Base-by-base conservation (phyloP, 2,113 vertebrate genomes). In the Scopus umbretta region DNA sequence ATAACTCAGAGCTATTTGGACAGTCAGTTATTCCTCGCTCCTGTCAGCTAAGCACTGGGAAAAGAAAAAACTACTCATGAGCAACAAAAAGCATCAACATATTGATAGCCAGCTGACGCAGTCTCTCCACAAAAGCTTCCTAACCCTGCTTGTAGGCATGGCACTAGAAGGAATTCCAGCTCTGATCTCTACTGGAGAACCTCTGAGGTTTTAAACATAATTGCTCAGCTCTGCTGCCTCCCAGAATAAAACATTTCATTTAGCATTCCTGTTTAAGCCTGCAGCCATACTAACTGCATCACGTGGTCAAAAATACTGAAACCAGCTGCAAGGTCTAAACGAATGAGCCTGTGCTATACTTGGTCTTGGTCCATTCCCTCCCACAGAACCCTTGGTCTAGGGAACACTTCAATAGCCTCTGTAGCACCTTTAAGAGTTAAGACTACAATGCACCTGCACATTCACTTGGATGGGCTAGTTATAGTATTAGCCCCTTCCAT, bases 361-460 rank as follows among this genome's bases (percentile, higher is more conserved):
- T 59, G 92, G 88, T 63, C 83, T 84, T 70, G 26, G 19, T 67
- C 59, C 65, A 29, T 59, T 9, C 61, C 43, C 40, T 90, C 32
- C 66, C 73, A 55, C 38, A 45, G 89, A 96, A 9, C 22, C 79
- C 70, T 30, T 43, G 38, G 26, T 62, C 58, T 65, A 78, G n/a
- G 47, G 52, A 96, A 25, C 56, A 30, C 26, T 43, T 61, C 40
- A 23, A 1, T 7, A 53, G 1, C 56, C 75, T 74, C 61, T 15
- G 67, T 9, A 67, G 70, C 11, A 68, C 36, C 42, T 76, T 7
- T 61, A 94, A 36, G 74, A 96, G 53, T 81, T 94, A 92, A 91
- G 68, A 10, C 34, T 49, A 36, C 45, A 82, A 32, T 2, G 53
- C 94, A 97, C 97, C 95, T 97, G 95, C 92, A 91, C 20, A 13